Evolutionary conservation across 2,113 vertebrate genomes (phyloP).

Genomic region (Dasyurus viverrinus): DNA sequence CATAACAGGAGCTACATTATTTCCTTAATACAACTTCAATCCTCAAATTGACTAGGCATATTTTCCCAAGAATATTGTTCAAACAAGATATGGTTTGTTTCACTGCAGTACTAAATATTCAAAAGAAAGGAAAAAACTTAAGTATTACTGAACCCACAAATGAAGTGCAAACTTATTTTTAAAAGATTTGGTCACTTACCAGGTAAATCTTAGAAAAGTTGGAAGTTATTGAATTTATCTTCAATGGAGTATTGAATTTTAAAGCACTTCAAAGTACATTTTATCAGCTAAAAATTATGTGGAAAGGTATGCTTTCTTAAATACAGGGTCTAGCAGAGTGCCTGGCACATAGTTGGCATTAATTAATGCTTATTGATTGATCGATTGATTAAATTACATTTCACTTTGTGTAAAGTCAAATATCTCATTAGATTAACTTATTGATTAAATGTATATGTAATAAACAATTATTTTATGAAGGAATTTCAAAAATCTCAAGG

Average conservation of each 20-base stretch:
- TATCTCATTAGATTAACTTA: slow-evolving; percentile 58
- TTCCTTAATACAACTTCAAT: slow-evolving; percentile 71
- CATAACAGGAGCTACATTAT: slow-evolving; percentile 57
- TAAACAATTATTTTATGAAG: slow-evolving; percentile 62
- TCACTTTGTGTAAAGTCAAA: slow-evolving; percentile 51
- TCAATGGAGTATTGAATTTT: slow-evolving; percentile 38
- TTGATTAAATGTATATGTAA: slow-evolving; percentile 53
- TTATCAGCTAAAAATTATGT: slow-evolving; percentile 52
- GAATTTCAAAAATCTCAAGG: slow-evolving; percentile 56
- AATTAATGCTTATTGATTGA: background rate
- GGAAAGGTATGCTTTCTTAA: background rate
- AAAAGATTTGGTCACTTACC: slow-evolving; percentile 66
- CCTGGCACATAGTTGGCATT: background rate
- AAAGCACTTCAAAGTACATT: slow-evolving; percentile 55
- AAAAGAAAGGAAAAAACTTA: slow-evolving; percentile 63
- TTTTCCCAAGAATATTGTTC: slow-evolving; percentile 69
- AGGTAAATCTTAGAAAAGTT: slow-evolving; percentile 68
- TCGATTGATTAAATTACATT: slow-evolving; percentile 39
- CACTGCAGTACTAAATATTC: slow-evolving; percentile 47
- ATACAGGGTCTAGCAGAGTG: background rate
- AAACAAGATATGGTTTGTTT: slow-evolving; percentile 54
- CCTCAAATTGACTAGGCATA: slow-evolving; percentile 56
- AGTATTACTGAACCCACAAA: slow-evolving; percentile 47
- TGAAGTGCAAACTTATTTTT: slow-evolving; percentile 60
- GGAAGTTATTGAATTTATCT: slow-evolving; percentile 64